Conservation (phyloP, 92 coral and sea anemone species). For the Siderastrea radians region DNA sequence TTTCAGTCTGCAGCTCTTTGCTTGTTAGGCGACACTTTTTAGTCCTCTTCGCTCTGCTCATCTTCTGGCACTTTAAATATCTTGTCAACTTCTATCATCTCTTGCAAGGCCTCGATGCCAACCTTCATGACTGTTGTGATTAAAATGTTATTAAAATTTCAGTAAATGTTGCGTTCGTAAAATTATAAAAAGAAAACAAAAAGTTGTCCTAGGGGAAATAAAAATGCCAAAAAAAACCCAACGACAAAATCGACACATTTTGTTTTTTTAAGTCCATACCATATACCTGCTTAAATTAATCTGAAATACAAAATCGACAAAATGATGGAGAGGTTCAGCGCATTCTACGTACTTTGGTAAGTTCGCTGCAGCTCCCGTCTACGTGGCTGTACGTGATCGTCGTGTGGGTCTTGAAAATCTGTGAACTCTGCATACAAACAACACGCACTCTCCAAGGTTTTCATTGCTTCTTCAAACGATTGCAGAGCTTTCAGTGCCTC, state of each 20-base stretch:
- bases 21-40: not conserved
- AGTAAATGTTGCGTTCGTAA: constrained; percentile 3
- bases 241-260: constrained; percentile 1
- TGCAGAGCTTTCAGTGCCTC: constrained; percentile 8
- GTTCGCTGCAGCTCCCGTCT: constrained; percentile 18
- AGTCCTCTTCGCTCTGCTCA: not conserved
- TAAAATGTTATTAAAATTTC: constrained; percentile 1
- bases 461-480: constrained; percentile 19
- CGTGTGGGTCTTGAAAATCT: constrained; percentile 2
- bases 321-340: not conserved
- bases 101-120: constrained; percentile 4
- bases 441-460: constrained; percentile 18
- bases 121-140: constrained; percentile 12
- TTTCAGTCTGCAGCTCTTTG: constrained; percentile 1
- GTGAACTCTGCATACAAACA: constrained; percentile 9
- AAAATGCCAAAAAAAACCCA: not conserved
- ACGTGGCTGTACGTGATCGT: constrained; percentile 4
- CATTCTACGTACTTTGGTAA: not conserved
- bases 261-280: not conserved
- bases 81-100: constrained; percentile 11
- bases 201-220: not conserved
- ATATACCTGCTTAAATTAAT: not conserved
- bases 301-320: too few relatives aligned
- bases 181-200: not conserved
- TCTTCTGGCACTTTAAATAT: constrained; percentile 10